These are phyloP conservation scores for Telmatherina bonti DNA, from an alignment of 2,797 vertebrate genomes.

Conservation along the genomic window DNA sequence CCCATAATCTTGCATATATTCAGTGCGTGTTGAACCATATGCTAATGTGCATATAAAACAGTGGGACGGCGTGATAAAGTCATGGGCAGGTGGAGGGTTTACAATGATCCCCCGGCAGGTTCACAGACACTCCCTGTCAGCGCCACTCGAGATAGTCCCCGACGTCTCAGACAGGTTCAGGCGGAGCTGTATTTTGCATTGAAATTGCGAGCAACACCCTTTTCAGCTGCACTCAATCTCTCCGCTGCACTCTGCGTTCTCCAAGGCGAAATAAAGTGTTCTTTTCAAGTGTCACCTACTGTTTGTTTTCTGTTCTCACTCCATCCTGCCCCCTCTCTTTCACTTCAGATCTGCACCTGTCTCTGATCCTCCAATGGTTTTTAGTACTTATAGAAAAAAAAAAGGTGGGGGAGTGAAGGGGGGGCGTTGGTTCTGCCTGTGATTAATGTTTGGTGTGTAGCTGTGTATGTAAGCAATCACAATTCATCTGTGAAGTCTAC, in stretches of 20 bases:
- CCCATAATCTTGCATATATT: constrained; percentile 62
- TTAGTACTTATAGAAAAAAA: constrained; percentile 47
- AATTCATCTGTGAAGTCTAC: constrained; percentile 72
- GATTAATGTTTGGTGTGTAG: constrained; percentile 80
- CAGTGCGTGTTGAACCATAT: constrained; percentile 67
- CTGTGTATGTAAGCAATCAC: constrained; percentile 80
- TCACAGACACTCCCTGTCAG: constrained; percentile 74
- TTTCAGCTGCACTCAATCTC: constrained; percentile 41
- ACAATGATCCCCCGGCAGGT: constrained; percentile 68
- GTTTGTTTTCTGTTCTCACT: constrained; percentile 22
- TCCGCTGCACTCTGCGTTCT: constrained; percentile 29
- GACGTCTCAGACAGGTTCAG: constrained; percentile 75
- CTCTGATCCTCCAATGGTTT: constrained; percentile 39
- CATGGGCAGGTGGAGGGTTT: constrained; percentile 72
- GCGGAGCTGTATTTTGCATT: constrained; percentile 75
- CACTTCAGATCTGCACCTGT: constrained; percentile 38
- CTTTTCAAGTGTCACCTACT: constrained; percentile 20
- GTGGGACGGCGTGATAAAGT: constrained; percentile 43
- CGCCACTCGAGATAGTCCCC: constrained; percentile 69
- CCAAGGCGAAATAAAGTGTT: constrained; percentile 46
- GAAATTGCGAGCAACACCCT: constrained; percentile 69
- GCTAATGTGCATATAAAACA: constrained; percentile 63
- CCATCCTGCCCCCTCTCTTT: constrained; percentile 43
- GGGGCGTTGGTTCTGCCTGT: constrained; percentile 58
- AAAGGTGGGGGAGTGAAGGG: neutral